These are phyloP conservation scores for Pterostichus niger DNA, from an alignment of 2,888 invertebrate species.

Conservation along the genomic window DNA sequence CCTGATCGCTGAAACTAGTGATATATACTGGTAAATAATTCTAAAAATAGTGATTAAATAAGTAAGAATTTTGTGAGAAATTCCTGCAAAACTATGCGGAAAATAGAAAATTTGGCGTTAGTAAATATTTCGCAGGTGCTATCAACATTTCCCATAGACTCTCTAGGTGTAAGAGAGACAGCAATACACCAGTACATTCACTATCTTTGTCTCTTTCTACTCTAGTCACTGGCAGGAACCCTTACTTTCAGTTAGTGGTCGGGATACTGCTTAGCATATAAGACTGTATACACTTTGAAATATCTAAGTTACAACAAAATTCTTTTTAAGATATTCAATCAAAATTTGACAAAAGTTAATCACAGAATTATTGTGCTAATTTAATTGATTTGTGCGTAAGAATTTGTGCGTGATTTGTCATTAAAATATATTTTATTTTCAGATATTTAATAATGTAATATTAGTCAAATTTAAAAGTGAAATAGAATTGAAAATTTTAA, in stretches of 20 bases:
- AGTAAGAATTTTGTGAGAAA: too few species aligned
- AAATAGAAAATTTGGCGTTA: not conserved
- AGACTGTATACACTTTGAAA: not conserved
- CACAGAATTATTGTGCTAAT: not conserved
- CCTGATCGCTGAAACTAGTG: too few species aligned
- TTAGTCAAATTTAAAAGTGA: too few species aligned
- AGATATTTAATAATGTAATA: not conserved
- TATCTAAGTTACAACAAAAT: not conserved
- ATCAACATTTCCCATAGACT: constrained; percentile 14
- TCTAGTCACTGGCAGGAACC: constrained; percentile 28
- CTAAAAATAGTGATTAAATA: too few species aligned
- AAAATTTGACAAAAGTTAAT: too few species aligned
- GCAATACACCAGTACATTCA: constrained; percentile 17
- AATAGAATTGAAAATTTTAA: too few species aligned
- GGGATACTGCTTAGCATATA: constrained; percentile 57
- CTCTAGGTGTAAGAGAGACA: constrained; percentile 24
- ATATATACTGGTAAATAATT: too few species aligned
- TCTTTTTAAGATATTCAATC: too few species aligned
- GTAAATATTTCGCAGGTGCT: not conserved
- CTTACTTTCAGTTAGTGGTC: constrained; percentile 52
- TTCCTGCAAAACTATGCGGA: not conserved
- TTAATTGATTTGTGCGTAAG: not conserved
- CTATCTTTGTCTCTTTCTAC: constrained; percentile 49
- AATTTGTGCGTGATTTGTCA: too few species aligned
- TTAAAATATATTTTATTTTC: not conserved